Percentiles rank a stretch among this genome's conserved stretches.
Conservation (phyloP, 1,140 invertebrate genomes). For the Scaptomyza montana region DNA sequence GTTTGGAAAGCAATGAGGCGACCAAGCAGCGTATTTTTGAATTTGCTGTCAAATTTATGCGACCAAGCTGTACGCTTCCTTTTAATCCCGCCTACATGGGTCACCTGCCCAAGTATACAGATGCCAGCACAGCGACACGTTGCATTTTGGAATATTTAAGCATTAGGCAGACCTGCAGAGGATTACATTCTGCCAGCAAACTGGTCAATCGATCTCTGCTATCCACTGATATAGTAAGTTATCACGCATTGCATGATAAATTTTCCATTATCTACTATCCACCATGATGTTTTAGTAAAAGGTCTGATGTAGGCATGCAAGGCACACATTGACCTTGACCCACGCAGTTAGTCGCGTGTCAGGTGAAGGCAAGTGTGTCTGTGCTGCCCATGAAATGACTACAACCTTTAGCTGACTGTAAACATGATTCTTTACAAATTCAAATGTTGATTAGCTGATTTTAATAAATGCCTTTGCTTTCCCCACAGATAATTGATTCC, state of each 20-base stretch:
- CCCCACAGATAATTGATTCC: slow-evolving; percentile 54
- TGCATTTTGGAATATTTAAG: slow-evolving; percentile 58
- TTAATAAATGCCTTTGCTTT: not conserved
- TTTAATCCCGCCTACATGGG: slow-evolving; percentile 46
- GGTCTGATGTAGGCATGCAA: slow-evolving; percentile 65
- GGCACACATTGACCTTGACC: slow-evolving; percentile 17
- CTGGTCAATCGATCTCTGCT: slow-evolving; percentile 52
- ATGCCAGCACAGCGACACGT: slow-evolving; percentile 51
- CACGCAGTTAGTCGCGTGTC: slow-evolving; percentile 70
- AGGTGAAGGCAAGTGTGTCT: slow-evolving; percentile 14
- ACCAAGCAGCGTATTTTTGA: slow-evolving; percentile 56
- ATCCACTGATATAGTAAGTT: slow-evolving; percentile 56
- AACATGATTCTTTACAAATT: not conserved
- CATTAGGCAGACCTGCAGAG: slow-evolving; percentile 41
- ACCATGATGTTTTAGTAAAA: slow-evolving; percentile 79
- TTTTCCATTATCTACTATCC: not conserved
- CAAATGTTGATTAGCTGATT: too few species aligned
- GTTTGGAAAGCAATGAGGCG: slow-evolving; percentile 53
- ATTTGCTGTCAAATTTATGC: slow-evolving; percentile 71
- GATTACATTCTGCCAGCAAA: slow-evolving; percentile 59
- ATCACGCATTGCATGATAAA: not conserved
- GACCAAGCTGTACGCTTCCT: slow-evolving; percentile 49
- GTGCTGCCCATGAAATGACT: slow-evolving; percentile 58
- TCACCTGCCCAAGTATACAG: slow-evolving; percentile 54
- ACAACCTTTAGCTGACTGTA: slow-evolving; percentile 54